Evolutionary conservation across 2,797 vertebrate genomes (phyloP).

Genomic region (Enteromius radiatus): DNA sequence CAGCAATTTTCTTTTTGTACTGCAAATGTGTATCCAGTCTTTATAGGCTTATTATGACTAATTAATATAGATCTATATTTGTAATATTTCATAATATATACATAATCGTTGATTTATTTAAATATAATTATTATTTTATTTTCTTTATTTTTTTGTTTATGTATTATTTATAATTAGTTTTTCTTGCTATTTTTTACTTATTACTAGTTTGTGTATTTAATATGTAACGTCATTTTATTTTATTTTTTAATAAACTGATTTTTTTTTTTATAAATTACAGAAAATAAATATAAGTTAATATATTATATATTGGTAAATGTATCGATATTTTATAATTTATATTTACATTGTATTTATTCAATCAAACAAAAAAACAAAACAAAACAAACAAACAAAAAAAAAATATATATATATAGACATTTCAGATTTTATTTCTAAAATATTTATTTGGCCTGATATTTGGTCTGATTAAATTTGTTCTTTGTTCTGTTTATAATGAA

Average conservation of each 20-base stretch:
- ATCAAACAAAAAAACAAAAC: too few species aligned
- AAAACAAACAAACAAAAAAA: too few species aligned
- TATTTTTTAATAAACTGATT: too few species aligned
- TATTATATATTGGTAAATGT: too few species aligned
- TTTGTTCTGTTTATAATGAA: background rate
- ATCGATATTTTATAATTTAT: too few species aligned
- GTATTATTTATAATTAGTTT: background rate
- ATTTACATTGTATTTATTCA: too few species aligned
- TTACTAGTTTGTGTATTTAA: background rate
- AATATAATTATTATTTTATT: too few species aligned
- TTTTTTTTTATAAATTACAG: too few species aligned
- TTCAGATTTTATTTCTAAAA: background rate
- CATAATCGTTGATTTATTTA: background rate
- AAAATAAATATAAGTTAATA: too few species aligned
- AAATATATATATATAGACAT: too few species aligned
- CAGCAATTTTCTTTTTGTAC: background rate
- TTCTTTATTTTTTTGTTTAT: background rate
- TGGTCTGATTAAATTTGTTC: background rate
- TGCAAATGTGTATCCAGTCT: background rate
- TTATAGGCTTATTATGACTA: background rate
- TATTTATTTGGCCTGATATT: background rate
- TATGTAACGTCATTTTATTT: background rate
- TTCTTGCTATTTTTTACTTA: background rate
- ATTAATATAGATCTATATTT: background rate
- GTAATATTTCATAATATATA: background rate